Base-by-base conservation (phyloP, 2,888 invertebrate species). In the Watsonalla binaria region DNA sequence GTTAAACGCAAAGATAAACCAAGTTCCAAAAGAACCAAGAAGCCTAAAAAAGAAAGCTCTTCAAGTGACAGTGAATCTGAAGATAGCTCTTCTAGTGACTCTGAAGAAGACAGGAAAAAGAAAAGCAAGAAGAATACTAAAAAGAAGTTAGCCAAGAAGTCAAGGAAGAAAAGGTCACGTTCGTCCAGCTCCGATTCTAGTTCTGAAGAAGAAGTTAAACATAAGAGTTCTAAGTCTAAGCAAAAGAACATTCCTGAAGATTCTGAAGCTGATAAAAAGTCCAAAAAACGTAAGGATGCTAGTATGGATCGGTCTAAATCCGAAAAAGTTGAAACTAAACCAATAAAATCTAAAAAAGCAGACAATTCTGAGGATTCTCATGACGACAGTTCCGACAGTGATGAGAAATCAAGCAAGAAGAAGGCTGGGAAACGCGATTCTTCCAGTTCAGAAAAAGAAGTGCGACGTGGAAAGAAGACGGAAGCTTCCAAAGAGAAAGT, bases 11-110 rank as follows among this genome's bases (percentile, higher is more conserved):
- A 91, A 57, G 93, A 93, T 7, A 93, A 92, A 68, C 84, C 91
- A 6, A 91, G 90, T 52, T 92, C 92, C 5, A 93, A 93, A 65
- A 92, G 91, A 62, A 67, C 80, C n/a, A 91, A 91, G 72, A 89
- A 85, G 68, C 72, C 86, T 34, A 91, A 86, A 65, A 90, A 90
- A 60, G 89, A 90, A 57, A 88, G 81, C 54, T 89, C 89, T 2
- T 86, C 89, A 5, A 90, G 91, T 61, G 91, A 91, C 8, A 91
- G 90, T 57, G 92, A 92, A 51, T 88, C 91, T 8, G 92, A 91
- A 49, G 87, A 89, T 55, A 90, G 90, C 8, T 91, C 91, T 9
- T 88, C 91, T 1, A 90, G 90, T 60, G 91, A 91, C 54, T 90
- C 91, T 1, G 90, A 91, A 62, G 90, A 90, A 54, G 91, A 91